These are phyloP conservation scores for Ypsolopha scabrella DNA, from an alignment of 2,888 invertebrate species.

Conservation along the genomic window DNA sequence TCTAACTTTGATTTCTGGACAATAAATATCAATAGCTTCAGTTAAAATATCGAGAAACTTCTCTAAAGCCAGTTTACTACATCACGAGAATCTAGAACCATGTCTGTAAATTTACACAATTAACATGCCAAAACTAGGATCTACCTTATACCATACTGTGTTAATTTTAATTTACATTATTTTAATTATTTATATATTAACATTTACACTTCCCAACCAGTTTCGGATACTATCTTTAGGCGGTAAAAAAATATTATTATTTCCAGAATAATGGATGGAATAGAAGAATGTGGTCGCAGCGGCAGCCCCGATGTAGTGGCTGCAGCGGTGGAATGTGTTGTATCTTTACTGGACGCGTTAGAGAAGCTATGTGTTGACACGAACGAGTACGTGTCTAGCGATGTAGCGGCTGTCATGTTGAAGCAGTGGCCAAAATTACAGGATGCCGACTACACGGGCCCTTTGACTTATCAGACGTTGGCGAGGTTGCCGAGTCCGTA, in stretches of 20 bases:
- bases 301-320: constrained; percentile 81
- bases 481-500: constrained; percentile 87
- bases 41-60: no score
- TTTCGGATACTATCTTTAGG: no score
- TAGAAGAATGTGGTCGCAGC: constrained; percentile 91
- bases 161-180: no score
- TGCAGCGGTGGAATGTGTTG: constrained; percentile 86
- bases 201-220: no score
- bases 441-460: constrained; percentile 86
- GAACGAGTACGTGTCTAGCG: constrained; percentile 34
- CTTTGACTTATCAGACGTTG: constrained; percentile 87
- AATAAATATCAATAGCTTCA: no score
- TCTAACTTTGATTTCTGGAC: no score
- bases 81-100: no score
- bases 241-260: neutral
- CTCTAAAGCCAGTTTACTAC: no score
- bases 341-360: constrained; percentile 84
- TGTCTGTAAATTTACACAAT: no score
- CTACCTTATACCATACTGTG: no score
- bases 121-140: no score
- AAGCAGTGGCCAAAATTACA: constrained; percentile 75
- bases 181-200: no score
- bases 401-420: constrained; percentile 65
- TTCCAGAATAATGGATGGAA: constrained; percentile 86
- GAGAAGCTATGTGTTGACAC: constrained; percentile 86